Base-by-base conservation (phyloP, 2,888 invertebrate species). In the Biston betularia region DNA sequence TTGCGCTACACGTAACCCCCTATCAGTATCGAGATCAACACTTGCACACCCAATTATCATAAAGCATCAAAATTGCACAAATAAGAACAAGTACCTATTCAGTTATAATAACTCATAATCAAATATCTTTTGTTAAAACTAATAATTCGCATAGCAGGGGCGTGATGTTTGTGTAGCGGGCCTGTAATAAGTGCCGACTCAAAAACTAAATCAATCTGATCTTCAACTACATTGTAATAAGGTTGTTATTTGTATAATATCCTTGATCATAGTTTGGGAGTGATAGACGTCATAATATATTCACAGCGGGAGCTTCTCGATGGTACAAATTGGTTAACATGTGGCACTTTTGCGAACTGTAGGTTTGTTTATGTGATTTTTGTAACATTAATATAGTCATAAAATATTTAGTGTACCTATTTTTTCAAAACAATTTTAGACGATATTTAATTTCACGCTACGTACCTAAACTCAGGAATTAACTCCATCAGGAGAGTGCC, bases 291-390 rank as follows among this genome's bases (percentile, higher is more conserved):
- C 79, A 88, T 91, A 88, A 90, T 91, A 87, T 87, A 89, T 89
- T 82, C 87, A 79, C 93, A 91, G 92, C 91, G 90, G 93, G 93
- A 76, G 89, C 78, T 86, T 81, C 83, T 84, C 81, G 82, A 81
- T 75, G 71, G 79, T 84, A 87, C 92, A 91, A 93, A 93, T 92
- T 92, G 89, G 81, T 79, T 84, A 88, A 89, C 92, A 93, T 91
- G 91, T 92, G 92, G 82, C 76, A 73, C 73, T 46, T 24, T 55
- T 65, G 60, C 63, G 65, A 71, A 62, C 53, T 58, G 67, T 72
- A 67, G 55, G 68, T 72, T 72, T 70, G 66, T 55, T 68, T 63
- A 72, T 69, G 65, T 62, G 64, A 64, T 72, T 72, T 72, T 73
- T 50, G 59, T 12, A 61, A 38, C 59, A 63, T 68, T 63, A 63